Evolutionary conservation across 92 coral and sea anemone species (phyloP).

Genomic region (Desmophyllum pertusum): DNA sequence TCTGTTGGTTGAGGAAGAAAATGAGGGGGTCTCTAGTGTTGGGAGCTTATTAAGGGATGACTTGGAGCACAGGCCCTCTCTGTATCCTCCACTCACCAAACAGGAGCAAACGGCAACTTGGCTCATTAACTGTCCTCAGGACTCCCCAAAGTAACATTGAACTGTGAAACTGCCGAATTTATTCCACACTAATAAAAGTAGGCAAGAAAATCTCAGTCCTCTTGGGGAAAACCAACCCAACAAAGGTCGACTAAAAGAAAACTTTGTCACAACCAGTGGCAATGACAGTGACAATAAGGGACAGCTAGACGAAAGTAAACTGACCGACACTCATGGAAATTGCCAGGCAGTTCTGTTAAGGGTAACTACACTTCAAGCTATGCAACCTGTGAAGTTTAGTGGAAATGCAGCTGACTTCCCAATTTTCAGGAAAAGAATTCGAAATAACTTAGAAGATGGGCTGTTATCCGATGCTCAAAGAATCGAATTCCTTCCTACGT

Average conservation of each 20-base stretch:
- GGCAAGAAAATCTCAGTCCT: too few relatives aligned
- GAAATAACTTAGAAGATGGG: conserved; percentile 6
- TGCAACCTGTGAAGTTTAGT: conserved; percentile 63
- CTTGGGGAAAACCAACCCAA: too few relatives aligned
- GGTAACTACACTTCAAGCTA: conserved; percentile 63
- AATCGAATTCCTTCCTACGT: conserved; percentile 64
- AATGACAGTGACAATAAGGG: too few relatives aligned
- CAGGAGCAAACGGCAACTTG: conserved; percentile 37
- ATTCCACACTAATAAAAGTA: too few relatives aligned
- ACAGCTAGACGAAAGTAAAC: too few relatives aligned
- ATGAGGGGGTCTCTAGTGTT: conserved; percentile 1
- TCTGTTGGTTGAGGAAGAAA: neutral
- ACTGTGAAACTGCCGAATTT: neutral
- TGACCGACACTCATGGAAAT: too few relatives aligned
- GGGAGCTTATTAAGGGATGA: neutral
- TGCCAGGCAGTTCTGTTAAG: conserved; percentile 51
- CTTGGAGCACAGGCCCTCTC: neutral
- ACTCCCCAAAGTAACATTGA: neutral
- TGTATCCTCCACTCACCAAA: neutral
- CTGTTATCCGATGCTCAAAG: too few relatives aligned
- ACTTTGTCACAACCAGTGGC: too few relatives aligned
- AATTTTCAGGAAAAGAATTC: neutral
- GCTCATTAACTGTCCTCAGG: conserved; percentile 9
- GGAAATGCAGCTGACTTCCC: too few relatives aligned
- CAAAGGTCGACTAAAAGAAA: too few relatives aligned